Base-by-base conservation (phyloP, 1,140 invertebrate genomes). In the Bombus pyrosoma region DNA sequence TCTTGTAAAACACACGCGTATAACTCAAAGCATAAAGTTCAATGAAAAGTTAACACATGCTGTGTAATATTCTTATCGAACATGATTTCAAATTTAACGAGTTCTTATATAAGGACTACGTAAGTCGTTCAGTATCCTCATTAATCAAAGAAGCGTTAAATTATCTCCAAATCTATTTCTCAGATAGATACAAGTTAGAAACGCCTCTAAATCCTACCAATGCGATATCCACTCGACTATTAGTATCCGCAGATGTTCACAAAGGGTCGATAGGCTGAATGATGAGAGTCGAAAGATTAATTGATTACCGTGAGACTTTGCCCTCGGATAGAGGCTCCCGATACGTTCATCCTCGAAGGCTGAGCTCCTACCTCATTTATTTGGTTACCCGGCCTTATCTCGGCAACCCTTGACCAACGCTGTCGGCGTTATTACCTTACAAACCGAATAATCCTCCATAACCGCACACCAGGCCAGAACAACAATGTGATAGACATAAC, bases 401-500 rank as follows among this genome's bases (percentile, higher is more conserved):
- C 64, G 71, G 25, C 75, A 78, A 85, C 69, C 83, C 79, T 37
- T 32, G 75, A 59, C 53, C 57, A 53, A 37, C 79, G 85, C 66
- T 53, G 81, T 81, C 83, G 87, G 79, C 81, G 84, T 91, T 91
- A 85, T 88, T 90, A 86, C 85, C 72, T 75, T 80, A 68, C 81
- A 84, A 82, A 83, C 77, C 84, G 85, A 76, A 72, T 62, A 81
- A 90, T 91, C 90, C 88, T 91, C 75, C 37, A 78, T 77, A 53
- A 69, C 59, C 81, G 85, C 84, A 68, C 69, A 81, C 64, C 66
- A 76, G 73, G 71, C 83, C 85, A 84, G 90, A 62, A 81, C 85
- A 92, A 92, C 91, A 92, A 92, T 87, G 89, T 91, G 92, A 92
- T 92, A 92, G 91, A 92, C 92, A 89, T 91, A 92, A 93, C 91